These are phyloP conservation scores for Hypotaenidia okinawae DNA, from an alignment of 2,797 vertebrate species.

Conservation along the genomic window DNA sequence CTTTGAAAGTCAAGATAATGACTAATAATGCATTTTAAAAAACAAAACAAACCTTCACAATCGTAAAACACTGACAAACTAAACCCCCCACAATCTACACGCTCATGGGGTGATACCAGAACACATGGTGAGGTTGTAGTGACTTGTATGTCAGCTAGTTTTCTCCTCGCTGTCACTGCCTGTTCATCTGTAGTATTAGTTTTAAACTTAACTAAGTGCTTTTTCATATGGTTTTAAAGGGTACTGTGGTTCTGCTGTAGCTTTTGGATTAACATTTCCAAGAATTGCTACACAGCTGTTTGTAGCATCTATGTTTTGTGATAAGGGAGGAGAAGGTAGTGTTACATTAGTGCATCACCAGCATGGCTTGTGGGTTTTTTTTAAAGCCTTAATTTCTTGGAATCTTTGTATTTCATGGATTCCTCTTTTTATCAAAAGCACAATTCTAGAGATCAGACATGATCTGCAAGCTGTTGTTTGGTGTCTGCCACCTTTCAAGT, in stretches of 20 bases:
- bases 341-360: neutral
- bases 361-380: neutral
- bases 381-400: neutral
- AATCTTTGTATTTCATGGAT: neutral
- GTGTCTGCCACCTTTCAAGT: neutral
- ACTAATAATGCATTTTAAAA: neutral
- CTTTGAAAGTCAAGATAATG: neutral
- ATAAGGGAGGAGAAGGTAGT: neutral
- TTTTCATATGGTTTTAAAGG: neutral
- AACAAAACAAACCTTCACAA: neutral
- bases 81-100: neutral
- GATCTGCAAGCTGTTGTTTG: neutral
- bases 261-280: neutral
- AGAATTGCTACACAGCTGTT: neutral
- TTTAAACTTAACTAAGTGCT: neutral
- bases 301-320: neutral
- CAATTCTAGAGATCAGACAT: neutral
- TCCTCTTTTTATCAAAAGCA: neutral
- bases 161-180: fast-evolving
- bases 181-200: neutral
- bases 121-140: neutral
- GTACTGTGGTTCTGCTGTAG: neutral
- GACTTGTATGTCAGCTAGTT: neutral
- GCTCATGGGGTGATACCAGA: neutral
- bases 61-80: neutral